Conservation (phyloP, 1,140 invertebrate species). For the Scylla paramamosain region DNA sequence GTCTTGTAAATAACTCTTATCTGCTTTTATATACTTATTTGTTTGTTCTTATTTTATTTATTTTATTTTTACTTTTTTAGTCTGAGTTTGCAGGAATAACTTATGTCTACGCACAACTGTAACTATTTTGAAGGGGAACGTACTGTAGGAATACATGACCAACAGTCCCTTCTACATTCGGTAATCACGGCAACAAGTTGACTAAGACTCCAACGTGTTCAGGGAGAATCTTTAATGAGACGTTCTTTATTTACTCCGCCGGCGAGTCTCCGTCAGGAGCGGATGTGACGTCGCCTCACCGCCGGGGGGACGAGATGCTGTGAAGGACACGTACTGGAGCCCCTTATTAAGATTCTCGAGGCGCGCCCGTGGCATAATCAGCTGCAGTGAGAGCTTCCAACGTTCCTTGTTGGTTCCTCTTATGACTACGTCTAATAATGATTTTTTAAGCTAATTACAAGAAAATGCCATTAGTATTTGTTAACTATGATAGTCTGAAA, state of each 20-base stretch:
- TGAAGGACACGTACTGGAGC: conserved; percentile 16
- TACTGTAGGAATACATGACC: neutral
- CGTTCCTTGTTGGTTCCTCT: neutral
- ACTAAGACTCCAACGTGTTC: neutral
- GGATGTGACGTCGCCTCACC: conserved; percentile 23
- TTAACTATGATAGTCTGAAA: neutral
- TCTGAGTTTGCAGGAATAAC: neutral
- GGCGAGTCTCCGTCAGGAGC: neutral
- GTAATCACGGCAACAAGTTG: neutral
- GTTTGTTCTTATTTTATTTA: too few relatives aligned
- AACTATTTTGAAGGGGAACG: neutral
- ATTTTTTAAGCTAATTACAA: neutral
- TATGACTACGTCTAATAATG: neutral
- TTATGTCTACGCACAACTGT: too few relatives aligned
- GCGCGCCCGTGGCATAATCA: neutral
- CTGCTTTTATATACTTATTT: too few relatives aligned
- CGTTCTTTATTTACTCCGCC: neutral
- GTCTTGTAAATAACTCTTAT: neutral
- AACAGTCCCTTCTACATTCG: neutral
- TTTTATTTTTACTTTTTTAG: too few relatives aligned
- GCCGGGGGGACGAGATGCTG: neutral
- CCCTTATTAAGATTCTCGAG: conserved; percentile 14
- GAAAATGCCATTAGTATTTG: neutral
- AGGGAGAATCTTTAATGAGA: neutral
- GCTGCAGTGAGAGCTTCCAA: neutral